Evolutionary conservation across 2,113 vertebrate species (phyloP), one percentile per base, ranked within the genome.

Genomic region (Argyrosomus japonicus): DNA sequence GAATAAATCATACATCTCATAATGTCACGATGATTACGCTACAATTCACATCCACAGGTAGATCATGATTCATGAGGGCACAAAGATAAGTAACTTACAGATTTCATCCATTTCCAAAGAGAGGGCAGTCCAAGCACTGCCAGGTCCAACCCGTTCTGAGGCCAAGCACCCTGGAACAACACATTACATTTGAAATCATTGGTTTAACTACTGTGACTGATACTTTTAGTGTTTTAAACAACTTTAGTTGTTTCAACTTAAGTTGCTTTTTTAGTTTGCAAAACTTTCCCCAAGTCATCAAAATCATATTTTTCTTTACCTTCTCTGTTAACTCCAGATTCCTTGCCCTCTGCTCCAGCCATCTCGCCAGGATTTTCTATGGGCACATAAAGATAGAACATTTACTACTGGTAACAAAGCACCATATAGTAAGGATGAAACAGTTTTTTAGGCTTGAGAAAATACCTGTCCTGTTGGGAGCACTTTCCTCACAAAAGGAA

Each of bases 241-340:
- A 51, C 17, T 19, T 19, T 50, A 27, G 32, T 32, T 32, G 32
- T 32, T 32, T 32, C 36, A 40, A 40, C 8, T 40, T 40, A 36
- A 36, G 36, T 32, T 60, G 21, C 8, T 5, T 45, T 61, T 75
- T 23, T 1, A 74, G 64, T 15, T 29, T 10, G 0, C 15, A 23
- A 19, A 58, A n/a, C 2, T 45, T 27, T 45, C n/a, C 32, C 54
- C 3, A 61, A 25, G 3, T 29, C 21, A 36, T 48, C 8, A 23
- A 32, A 60, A 36, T 32, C 19, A 25, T 19, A 9, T n/a, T 23
- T n/a, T 23, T 3, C 6, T 40, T 91, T 95, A 99, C 98, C 96
- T 98, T 99, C 87, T 99, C 97, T 21, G 95, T 99, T 85, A 99
- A 83, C 89, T 99, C 98, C 76, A 99, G 94, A 84, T 97, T 97